Evolutionary conservation across 2,797 vertebrate species (phyloP).

Genomic region (Telmatherina bonti): DNA sequence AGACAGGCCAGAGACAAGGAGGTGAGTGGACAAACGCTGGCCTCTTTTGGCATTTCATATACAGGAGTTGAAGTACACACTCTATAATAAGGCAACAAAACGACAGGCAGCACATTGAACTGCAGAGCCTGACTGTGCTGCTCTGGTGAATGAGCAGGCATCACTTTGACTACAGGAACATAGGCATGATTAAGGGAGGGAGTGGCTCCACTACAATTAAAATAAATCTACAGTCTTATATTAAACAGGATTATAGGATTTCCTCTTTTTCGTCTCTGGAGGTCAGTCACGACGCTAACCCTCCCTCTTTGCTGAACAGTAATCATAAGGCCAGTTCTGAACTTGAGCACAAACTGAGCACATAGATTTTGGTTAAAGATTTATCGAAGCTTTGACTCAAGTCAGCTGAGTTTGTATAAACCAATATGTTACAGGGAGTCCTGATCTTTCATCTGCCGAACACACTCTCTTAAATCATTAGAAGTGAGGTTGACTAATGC

Average conservation of each 20-base stretch:
- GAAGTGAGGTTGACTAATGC: slow-evolving; percentile 17
- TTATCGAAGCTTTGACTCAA: slow-evolving; percentile 26
- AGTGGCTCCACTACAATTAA: slow-evolving; percentile 65
- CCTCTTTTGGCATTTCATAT: slow-evolving; percentile 65
- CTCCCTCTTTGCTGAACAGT: slow-evolving; percentile 28
- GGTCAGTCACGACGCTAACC: slow-evolving; percentile 47
- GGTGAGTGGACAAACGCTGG: slow-evolving; percentile 66
- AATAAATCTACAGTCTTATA: slow-evolving; percentile 64
- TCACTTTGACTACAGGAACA: slow-evolving; percentile 24
- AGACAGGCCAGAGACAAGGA: slow-evolving; percentile 71
- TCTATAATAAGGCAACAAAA: slow-evolving; percentile 74
- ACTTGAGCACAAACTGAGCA: neutral
- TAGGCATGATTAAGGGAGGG: slow-evolving; percentile 31
- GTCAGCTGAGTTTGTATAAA: slow-evolving; percentile 39
- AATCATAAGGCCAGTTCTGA: slow-evolving; percentile 29
- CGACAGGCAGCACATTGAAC: slow-evolving; percentile 43
- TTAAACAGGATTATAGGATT: slow-evolving; percentile 72
- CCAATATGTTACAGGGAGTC: slow-evolving; percentile 40
- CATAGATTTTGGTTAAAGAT: neutral
- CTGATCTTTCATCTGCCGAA: slow-evolving; percentile 47
- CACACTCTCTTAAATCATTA: slow-evolving; percentile 40
- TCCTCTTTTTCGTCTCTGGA: slow-evolving; percentile 41
- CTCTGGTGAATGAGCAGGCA: slow-evolving; percentile 41
- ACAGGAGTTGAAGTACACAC: slow-evolving; percentile 49
- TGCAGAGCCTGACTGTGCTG: slow-evolving; percentile 7